Evolutionary conservation across 1,140 invertebrate species (phyloP).

Genomic region (Popillia japonica): DNA sequence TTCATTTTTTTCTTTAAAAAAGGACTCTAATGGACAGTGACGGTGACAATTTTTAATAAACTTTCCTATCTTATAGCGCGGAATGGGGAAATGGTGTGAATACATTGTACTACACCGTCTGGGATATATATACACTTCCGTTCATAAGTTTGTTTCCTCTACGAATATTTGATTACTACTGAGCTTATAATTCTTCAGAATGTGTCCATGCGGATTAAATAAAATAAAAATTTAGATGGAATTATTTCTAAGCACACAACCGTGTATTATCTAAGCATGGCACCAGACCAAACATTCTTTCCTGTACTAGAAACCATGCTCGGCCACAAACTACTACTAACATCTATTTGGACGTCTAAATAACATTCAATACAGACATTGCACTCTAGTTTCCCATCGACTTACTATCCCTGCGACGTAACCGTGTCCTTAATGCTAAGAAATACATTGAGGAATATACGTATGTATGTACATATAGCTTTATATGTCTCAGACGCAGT

Average conservation of each 20-base stretch:
- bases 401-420: neutral
- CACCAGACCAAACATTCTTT: too few relatives aligned
- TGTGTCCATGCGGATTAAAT: too few relatives aligned
- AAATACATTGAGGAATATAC: conserved; percentile 21
- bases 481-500: neutral
- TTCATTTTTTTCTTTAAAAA: neutral
- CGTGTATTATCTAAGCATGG: too few relatives aligned
- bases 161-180: too few relatives aligned
- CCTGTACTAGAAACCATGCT: too few relatives aligned
- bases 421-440: neutral
- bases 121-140: too few relatives aligned
- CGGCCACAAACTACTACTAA: too few relatives aligned
- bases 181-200: too few relatives aligned
- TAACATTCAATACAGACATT: neutral
- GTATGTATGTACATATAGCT: neutral
- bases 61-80: neutral
- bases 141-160: too few relatives aligned
- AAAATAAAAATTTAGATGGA: too few relatives aligned
- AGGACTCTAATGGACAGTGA: neutral
- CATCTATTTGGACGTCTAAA: too few relatives aligned
- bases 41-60: neutral
- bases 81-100: neutral
- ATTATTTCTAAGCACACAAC: too few relatives aligned
- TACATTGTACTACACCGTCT: neutral
- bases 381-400: neutral